Evolutionary conservation across 2,888 invertebrate species (phyloP).

Genomic region (Lasioglossum calceatum): DNA sequence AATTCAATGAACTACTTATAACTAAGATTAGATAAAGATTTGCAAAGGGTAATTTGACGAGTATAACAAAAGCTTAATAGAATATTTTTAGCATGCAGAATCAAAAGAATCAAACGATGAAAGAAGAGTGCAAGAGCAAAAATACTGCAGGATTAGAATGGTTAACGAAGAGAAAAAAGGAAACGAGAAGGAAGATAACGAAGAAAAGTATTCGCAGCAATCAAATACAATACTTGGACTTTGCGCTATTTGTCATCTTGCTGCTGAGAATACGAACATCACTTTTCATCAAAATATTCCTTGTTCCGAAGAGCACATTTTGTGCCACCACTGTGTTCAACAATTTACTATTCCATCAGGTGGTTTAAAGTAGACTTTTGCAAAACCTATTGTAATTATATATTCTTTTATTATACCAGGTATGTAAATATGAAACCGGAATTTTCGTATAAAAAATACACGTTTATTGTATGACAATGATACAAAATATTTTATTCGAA

Average conservation of each 20-base stretch:
- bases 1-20: background rate
- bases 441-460: too few species aligned
- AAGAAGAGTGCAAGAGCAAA: slow-evolving; percentile 36
- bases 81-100: slow-evolving; percentile 43
- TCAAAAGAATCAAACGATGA: slow-evolving; percentile 29
- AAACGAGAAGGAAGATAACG: slow-evolving; percentile 54
- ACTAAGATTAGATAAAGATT: background rate
- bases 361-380: slow-evolving; percentile 51
- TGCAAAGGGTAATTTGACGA: background rate
- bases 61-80: slow-evolving; percentile 20
- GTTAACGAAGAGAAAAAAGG: slow-evolving; percentile 62
- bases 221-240: slow-evolving; percentile 52
- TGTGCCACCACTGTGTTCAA: slow-evolving; percentile 78
- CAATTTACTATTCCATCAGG: slow-evolving; percentile 76
- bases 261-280: slow-evolving; percentile 51
- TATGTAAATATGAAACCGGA: too few species aligned
- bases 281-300: slow-evolving; percentile 68
- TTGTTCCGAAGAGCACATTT: slow-evolving; percentile 74
- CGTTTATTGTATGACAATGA: too few species aligned
- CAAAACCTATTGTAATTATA: slow-evolving; percentile 15
- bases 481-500: too few species aligned
- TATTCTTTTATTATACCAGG: background rate
- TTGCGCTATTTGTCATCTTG: slow-evolving; percentile 75
- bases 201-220: slow-evolving; percentile 34
- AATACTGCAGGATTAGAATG: slow-evolving; percentile 27